These are phyloP conservation scores for Odobenus rosmarus DNA, from an alignment of 2,113 vertebrate species.

Conservation along the genomic window DNA sequence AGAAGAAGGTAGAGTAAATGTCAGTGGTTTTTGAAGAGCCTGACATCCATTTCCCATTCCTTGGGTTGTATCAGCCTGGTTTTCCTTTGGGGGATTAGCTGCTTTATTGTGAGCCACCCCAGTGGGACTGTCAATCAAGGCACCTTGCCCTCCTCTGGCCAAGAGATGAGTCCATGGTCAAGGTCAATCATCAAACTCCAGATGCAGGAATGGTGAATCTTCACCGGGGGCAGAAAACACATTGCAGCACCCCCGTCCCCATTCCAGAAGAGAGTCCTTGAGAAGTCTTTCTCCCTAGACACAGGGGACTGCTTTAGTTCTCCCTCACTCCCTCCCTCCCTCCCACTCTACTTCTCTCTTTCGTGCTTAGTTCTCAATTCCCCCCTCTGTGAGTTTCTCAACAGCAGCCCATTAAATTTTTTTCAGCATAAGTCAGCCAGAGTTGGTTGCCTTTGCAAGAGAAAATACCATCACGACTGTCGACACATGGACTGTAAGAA, in stretches of 20 bases:
- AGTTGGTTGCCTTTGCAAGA: background rate
- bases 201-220: rapidly evolving
- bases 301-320: rapidly evolving
- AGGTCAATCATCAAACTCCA: background rate
- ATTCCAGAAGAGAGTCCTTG: background rate
- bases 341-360: too few species aligned
- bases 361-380: background rate
- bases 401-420: background rate
- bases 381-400: background rate
- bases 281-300: background rate
- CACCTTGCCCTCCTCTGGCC: background rate
- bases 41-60: background rate
- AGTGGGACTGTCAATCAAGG: background rate
- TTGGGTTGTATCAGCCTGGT: background rate
- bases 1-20: too few species aligned
- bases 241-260: rapidly evolving
- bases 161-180: background rate
- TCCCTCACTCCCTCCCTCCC: rapidly evolving
- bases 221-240: background rate
- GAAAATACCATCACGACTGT: background rate
- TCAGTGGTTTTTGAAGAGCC: background rate
- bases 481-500: background rate
- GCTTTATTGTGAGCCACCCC: background rate
- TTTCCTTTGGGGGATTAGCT: background rate
- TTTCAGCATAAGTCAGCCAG: background rate